Conservation (phyloP, 1,140 invertebrate species). For the Copidosoma floridanum region DNA sequence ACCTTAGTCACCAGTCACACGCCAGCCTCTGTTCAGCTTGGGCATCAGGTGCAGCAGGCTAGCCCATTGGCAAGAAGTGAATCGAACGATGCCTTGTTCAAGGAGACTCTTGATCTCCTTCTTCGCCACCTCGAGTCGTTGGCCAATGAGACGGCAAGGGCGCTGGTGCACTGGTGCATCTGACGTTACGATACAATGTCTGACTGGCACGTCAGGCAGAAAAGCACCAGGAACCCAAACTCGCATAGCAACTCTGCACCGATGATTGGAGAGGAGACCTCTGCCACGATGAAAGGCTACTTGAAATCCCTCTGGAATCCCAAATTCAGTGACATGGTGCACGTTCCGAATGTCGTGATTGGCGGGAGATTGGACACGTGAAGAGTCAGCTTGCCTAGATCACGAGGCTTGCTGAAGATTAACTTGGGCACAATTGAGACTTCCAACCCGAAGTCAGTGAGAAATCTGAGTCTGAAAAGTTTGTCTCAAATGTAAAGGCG, state of each 20-base stretch:
- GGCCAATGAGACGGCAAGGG: background rate
- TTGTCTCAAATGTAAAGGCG: background rate
- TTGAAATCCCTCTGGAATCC: conserved; percentile 37
- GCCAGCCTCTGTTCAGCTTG: too few relatives aligned
- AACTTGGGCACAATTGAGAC: too few relatives aligned
- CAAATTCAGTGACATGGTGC: conserved; percentile 39
- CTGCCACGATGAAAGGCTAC: conserved; percentile 47
- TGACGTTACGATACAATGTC: background rate
- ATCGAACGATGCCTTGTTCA: too few relatives aligned
- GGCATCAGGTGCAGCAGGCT: too few relatives aligned
- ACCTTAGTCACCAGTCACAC: too few relatives aligned
- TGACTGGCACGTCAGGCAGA: background rate
- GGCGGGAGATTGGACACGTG: conserved; percentile 31
- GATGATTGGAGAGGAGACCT: conserved; percentile 34
- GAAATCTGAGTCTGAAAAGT: background rate
- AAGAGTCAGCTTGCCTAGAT: too few relatives aligned
- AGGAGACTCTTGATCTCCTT: too few relatives aligned
- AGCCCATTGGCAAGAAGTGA: too few relatives aligned
- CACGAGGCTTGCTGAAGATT: too few relatives aligned
- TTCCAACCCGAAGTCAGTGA: too few relatives aligned
- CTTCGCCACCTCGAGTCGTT: background rate
- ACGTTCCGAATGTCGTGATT: conserved; percentile 41
- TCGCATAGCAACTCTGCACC: conserved; percentile 32
- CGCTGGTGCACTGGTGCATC: background rate
- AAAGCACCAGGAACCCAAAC: conserved; percentile 37